phyloP scores from a whole-genome alignment of 2,888 invertebrate genomes.

The Eucriotettix oculatus region DNA sequence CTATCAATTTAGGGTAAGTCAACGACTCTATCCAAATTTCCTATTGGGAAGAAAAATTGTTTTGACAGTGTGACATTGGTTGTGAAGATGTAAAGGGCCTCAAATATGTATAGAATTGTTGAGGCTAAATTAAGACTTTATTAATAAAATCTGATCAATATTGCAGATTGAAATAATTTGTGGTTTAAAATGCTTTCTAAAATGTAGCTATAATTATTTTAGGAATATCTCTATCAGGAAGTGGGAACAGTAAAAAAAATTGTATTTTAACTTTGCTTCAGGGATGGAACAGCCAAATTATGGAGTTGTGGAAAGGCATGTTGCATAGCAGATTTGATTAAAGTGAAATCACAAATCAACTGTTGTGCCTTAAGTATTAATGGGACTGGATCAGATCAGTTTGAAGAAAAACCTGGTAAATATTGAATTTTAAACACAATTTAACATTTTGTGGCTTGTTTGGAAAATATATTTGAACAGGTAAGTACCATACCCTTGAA shows the following conservation, averaged over 20 bases:
- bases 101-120: too few relatives aligned
- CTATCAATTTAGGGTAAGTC: too few relatives aligned
- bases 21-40: too few relatives aligned
- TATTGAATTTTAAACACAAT: too few relatives aligned
- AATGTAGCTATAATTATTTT: background rate
- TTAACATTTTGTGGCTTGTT: too few relatives aligned
- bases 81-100: too few relatives aligned
- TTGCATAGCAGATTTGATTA: conserved; percentile 35
- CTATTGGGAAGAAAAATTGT: too few relatives aligned
- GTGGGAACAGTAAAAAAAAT: background rate
- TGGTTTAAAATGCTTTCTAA: background rate
- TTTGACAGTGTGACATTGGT: too few relatives aligned
- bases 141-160: background rate
- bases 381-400: background rate
- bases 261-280: conserved; percentile 16
- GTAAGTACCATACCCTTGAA: too few relatives aligned
- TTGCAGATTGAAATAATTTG: background rate
- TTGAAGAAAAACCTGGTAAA: too few relatives aligned
- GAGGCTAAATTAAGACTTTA: background rate
- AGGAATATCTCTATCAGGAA: background rate
- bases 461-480: too few relatives aligned
- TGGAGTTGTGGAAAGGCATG: conserved; percentile 51
- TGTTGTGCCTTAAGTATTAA: conserved; percentile 32
- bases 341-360: conserved; percentile 37
- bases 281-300: conserved; percentile 49